Evolutionary conservation across 2,113 vertebrate species (phyloP), one percentile per base, ranked within the genome.

Genomic region (Acrocephalus arundinaceus): DNA sequence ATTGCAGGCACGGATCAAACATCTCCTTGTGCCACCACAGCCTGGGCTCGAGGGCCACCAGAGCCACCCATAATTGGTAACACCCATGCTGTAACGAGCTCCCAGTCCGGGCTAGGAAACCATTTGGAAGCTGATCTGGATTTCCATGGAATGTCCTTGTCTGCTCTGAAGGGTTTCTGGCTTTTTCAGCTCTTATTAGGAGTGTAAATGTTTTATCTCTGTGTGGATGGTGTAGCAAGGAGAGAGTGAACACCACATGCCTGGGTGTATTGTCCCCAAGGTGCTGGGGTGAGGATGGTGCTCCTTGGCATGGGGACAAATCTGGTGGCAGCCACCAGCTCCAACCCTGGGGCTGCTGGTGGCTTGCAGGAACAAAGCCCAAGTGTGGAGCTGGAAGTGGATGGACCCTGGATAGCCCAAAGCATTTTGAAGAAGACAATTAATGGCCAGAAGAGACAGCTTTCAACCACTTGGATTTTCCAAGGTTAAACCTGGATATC

Each of bases 251-350:
- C 8, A 23, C 35, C 35, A 4, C 0, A 0, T 33, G 23, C 39
- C 8, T 0, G 3, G 23, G 18, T 23, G 17, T 25, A 4, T 48
- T 33, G 6, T 33, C 48, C 41, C n/a, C 21, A 9, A 1, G 70
- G 11, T 28, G n/a, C 30, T 5, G 6, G 57, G 45, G 11, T 0
- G 1, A 43, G 54, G 28, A 52, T 2, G 0, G 28, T 28, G 46
- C 22, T 77, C 37, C 37, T 67, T 46, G 82, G 39, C 33, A 4
- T 0, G 67, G 72, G 46, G 55, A 45, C 1, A 31, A 21, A 52
- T 20, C 33, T 49, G 55, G 51, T 41, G 67, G 48, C 46, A 75
- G 57, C 51, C 31, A 4, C 58, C 43, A 41, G n/a, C 19, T 73
- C 43, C 76, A 21, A 4, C 4, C 0, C 24, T 85, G 59, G 51